Percentiles rank a stretch among this genome's conserved stretches.
These are phyloP conservation scores for Scelioninae gen. 1 DNA, from an alignment of 2,888 invertebrate genomes.

Conservation along the genomic window DNA sequence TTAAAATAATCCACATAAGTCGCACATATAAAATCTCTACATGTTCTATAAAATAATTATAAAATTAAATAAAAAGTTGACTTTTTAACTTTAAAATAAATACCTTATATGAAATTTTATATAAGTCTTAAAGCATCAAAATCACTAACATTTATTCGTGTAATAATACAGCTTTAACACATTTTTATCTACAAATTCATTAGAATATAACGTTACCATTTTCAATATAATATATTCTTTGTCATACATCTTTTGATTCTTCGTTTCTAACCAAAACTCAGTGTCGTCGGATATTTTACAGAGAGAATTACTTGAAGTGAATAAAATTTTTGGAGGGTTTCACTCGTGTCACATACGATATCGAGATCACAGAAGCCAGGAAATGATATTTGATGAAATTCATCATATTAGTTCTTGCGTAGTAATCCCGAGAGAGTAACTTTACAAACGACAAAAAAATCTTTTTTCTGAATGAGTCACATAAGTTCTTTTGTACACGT, in stretches of 20 bases:
- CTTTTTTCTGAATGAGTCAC: conserved; percentile 24
- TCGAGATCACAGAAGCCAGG: conserved; percentile 49
- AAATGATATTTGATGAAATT: conserved; percentile 54
- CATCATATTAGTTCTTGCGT: conserved; percentile 47
- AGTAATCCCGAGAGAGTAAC: conserved; percentile 34
- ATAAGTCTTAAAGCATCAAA: no score
- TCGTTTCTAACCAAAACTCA: conserved; percentile 30
- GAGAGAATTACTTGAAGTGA: conserved; percentile 63
- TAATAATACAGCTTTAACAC: no score
- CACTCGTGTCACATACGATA: conserved; percentile 58
- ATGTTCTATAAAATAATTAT: no score
- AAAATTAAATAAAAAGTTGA: no score
- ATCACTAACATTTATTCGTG: no score
- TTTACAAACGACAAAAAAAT: conserved; percentile 23
- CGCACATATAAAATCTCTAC: no score
- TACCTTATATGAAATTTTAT: no score
- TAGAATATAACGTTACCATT: neutral
- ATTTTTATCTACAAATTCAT: neutral
- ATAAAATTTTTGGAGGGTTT: conserved; percentile 75
- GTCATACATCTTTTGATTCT: conserved; percentile 25
- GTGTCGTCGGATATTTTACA: conserved; percentile 25
- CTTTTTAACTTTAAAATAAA: no score
- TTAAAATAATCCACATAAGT: no score
- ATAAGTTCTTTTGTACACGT: neutral
- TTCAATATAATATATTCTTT: neutral